These are phyloP conservation scores for Ceramica pisi DNA, from an alignment of 2,888 invertebrate genomes.

Conservation along the genomic window DNA sequence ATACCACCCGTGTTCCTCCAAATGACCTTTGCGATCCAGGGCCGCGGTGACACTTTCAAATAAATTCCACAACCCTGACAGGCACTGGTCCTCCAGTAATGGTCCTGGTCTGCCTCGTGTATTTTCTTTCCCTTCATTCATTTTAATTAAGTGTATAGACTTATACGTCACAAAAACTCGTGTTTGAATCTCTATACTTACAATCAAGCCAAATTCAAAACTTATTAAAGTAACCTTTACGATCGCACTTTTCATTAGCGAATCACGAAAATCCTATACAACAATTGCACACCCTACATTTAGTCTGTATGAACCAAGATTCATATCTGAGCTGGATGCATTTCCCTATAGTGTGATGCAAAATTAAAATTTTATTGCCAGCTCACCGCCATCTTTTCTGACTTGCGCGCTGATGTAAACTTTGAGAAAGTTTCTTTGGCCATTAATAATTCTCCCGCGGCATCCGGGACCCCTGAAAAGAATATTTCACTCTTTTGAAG, in stretches of 20 bases:
- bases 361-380: conserved; percentile 57
- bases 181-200: too few species aligned
- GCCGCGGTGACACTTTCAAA: too few species aligned
- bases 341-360: conserved; percentile 50
- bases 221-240: neutral
- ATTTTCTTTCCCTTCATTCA: too few species aligned
- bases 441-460: conserved; percentile 86
- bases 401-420: conserved; percentile 72
- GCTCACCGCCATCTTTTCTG: conserved; percentile 58
- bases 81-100: too few species aligned
- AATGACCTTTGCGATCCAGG: too few species aligned
- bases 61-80: too few species aligned
- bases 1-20: too few species aligned
- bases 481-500: conserved; percentile 88
- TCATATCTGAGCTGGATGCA: conserved; percentile 40
- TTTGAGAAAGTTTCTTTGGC: conserved; percentile 79
- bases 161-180: too few species aligned
- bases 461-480: conserved; percentile 83
- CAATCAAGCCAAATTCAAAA: neutral
- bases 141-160: too few species aligned
- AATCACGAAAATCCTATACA: neutral
- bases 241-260: neutral
- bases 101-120: too few species aligned
- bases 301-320: conserved; percentile 22
- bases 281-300: neutral